Evolutionary conservation across 2,797 vertebrate species (phyloP), one percentile per base, ranked within the genome.

Genomic region (Caiman crocodilus): DNA sequence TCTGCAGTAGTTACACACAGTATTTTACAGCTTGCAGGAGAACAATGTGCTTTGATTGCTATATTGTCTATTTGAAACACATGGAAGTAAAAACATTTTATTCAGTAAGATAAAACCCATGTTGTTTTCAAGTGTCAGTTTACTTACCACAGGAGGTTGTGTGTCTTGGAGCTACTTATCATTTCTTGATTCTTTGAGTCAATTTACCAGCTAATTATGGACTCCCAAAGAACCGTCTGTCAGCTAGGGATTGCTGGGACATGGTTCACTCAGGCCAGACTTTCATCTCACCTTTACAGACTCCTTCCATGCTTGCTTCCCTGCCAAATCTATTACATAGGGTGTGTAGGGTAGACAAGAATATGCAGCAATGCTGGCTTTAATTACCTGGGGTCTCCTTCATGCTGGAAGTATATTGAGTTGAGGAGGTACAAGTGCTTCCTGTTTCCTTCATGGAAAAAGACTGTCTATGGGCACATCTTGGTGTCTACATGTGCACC

Each of bases 311-410:
- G n/a, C 21, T 60, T 57, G 4, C 42, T 17, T 69, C 5, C 14
- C 1, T 63, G 42, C 26, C 6, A 1, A 32, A 80, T 7, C 7
- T 9, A 64, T 82, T 57, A 3, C 18, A 1, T 0, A 1, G 30
- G 7, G 1, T 3, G 17, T 35, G 4, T 16, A 14, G 58, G 14
- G 3, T 79, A 26, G 57, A 5, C 84, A 90, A 23, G 23, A 26
- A 75, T 56, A 14, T 76, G 14, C 28, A 30, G 69, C 76, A 28
- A 4, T 25, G 12, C 42, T 85, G 5, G 42, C 89, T 76, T 17
- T 8, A 74, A 60, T 58, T 8, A 67, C 76, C n/a, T 78, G 56
- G 2, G 65, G 28, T 42, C 30, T 77, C 23, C n/a, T 20, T 61
- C 5, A 13, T 10, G 12, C 30, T 23, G 42, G 5, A 87, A 79